These are phyloP conservation scores for Hippoglossus hippoglossus DNA, from an alignment of 2,797 vertebrate species.

Conservation along the genomic window DNA sequence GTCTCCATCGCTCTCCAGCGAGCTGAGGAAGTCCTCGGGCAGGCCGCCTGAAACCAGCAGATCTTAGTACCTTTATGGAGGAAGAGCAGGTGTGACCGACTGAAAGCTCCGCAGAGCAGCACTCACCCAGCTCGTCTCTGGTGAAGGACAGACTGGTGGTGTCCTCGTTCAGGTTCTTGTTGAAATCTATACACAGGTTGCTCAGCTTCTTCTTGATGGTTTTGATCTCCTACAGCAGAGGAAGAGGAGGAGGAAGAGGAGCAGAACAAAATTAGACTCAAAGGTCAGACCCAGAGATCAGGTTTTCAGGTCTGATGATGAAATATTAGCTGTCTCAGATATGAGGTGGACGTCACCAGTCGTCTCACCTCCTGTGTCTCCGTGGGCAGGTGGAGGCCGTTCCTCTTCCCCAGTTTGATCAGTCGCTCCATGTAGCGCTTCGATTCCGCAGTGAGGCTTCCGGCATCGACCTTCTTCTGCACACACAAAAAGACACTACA, in stretches of 20 bases:
- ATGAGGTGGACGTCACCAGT: too few relatives aligned
- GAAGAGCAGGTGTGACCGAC: neutral
- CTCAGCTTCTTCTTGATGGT: conserved; percentile 95
- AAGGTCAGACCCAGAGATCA: neutral
- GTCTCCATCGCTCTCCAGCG: conserved; percentile 90
- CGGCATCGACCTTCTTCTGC: conserved; percentile 84
- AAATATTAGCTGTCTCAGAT: too few relatives aligned
- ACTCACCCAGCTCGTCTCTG: conserved; percentile 90
- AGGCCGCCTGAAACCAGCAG: conserved; percentile 87
- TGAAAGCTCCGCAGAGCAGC: fast-evolving
- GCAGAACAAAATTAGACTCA: too few relatives aligned
- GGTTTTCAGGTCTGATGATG: neutral
- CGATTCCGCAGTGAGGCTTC: conserved; percentile 84
- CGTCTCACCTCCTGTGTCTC: conserved; percentile 89
- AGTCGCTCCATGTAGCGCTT: conserved; percentile 92
- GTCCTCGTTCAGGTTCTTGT: conserved; percentile 97
- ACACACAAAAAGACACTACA: conserved; percentile 7
- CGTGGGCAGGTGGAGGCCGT: conserved; percentile 91
- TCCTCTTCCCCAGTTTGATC: conserved; percentile 90
- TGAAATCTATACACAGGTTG: conserved; percentile 94
- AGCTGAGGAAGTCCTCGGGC: conserved; percentile 93
- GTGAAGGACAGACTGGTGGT: conserved; percentile 90
- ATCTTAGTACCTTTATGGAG: neutral
- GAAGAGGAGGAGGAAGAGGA: neutral
- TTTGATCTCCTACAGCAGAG: conserved; percentile 90